phyloP scores from a whole-genome alignment of 2,113 vertebrate genomes.

The Zosterops japonicus region DNA sequence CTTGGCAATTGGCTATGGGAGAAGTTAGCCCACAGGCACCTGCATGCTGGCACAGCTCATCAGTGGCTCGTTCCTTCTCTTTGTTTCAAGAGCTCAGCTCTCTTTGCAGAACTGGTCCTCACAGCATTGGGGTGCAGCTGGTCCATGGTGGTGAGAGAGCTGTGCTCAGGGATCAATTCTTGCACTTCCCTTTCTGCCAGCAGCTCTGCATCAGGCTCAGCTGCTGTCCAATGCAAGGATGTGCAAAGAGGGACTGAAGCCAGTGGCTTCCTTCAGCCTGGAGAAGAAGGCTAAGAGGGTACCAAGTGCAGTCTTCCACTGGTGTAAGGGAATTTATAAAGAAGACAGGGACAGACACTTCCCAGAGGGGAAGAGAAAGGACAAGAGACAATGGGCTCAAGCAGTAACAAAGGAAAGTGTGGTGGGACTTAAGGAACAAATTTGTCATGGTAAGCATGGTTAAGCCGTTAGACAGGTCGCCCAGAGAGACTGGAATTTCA shows the following conservation, averaged over 20 bases:
- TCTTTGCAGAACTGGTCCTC: background rate
- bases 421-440: background rate
- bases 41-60: fast-evolving
- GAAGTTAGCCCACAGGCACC: background rate
- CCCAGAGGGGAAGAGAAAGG: background rate
- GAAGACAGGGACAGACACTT: background rate
- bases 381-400: background rate
- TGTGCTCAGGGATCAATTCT: fast-evolving
- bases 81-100: background rate
- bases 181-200: background rate
- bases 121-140: background rate
- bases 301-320: background rate
- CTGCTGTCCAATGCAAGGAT: background rate
- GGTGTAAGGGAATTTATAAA: background rate
- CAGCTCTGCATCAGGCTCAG: background rate
- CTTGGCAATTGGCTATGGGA: background rate
- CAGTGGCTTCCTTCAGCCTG: background rate
- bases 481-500: background rate
- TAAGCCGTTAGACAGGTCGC: background rate
- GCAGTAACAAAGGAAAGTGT: background rate
- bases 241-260: background rate
- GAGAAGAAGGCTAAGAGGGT: background rate
- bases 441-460: background rate
- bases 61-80: fast-evolving
- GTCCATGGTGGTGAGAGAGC: background rate